phyloP scores from a whole-genome alignment of 2,888 invertebrate genomes.

The Hydropsyche betteni region DNA sequence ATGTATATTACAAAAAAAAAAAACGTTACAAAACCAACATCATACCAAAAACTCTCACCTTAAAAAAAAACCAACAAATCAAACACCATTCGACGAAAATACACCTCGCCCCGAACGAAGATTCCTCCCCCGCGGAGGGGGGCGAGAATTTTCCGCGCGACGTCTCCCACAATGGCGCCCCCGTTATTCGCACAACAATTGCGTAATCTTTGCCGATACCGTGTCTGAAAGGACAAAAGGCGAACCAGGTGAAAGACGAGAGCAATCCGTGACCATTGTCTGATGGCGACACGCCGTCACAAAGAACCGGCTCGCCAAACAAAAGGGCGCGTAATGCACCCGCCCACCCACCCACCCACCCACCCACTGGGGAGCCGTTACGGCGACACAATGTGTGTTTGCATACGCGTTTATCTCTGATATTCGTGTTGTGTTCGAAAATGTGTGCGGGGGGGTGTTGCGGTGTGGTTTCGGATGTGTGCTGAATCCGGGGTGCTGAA shows the following conservation, averaged over 20 bases:
- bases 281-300: neutral
- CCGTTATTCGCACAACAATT: slow-evolving; percentile 13
- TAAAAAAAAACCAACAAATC: too few relatives aligned
- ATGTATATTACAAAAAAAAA: too few relatives aligned
- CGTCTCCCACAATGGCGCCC: neutral
- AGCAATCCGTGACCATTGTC: slow-evolving; percentile 31
- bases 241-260: slow-evolving; percentile 28
- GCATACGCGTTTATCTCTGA: neutral
- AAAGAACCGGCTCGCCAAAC: neutral
- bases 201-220: slow-evolving; percentile 15
- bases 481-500: too few relatives aligned
- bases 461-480: too few relatives aligned
- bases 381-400: slow-evolving; percentile 6
- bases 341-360: neutral
- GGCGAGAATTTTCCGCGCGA: neutral
- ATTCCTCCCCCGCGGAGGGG: neutral
- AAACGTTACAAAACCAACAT: too few relatives aligned
- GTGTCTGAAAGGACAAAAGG: slow-evolving; percentile 2
- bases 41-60: too few relatives aligned
- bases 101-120: too few relatives aligned
- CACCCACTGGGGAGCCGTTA: neutral
- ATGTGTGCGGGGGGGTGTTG: too few relatives aligned
- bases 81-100: too few relatives aligned
- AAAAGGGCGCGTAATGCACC: slow-evolving; percentile 9
- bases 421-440: too few relatives aligned